Base-by-base conservation (phyloP, 2,113 vertebrate genomes). In the Notothenia coriiceps region DNA sequence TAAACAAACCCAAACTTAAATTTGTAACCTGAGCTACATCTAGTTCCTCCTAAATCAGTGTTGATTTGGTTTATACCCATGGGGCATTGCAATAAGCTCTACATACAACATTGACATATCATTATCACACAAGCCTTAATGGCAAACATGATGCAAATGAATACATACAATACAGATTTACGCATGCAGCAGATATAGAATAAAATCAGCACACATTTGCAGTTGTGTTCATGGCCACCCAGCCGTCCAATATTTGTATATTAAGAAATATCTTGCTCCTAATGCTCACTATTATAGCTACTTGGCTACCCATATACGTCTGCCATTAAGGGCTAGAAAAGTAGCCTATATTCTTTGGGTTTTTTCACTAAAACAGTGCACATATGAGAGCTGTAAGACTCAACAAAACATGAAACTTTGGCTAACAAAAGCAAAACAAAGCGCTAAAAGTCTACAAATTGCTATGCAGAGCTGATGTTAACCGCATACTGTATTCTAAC, bases 211-310 rank as follows among this genome's bases (percentile, higher is more conserved):
- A 49, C 52, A 70, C 8, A 57, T 43, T 57, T 46, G 15, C 18
- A 14, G 40, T 12, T 40, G 1, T 40, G 35, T 40, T 40, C 7
- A 40, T 40, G 35, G 35, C 35, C 35, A 40, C 35, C 35, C 5
- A 40, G 6, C 35, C 5, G 35, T 40, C 35, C 35, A 40, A 40
- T 7, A 40, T 40, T 29, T 40, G 1, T 6, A 40, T 49, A 2
- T 6, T 2, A 25, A 67, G 57, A 70, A 70, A 52, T 65, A 54
- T 60, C 6, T 20, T 61, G 55, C 50, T 67, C 14, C 61, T 72
- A 20, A 73, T 17, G 62, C 49, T 63, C 33, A 67, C 20, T 70
- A 47, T 5, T 40, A 69, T 35, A 69, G 78, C 40, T 72, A 60
- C 51, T 64, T 6, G n/a, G 43, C 29, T n/a, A 25, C 35, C 35